These are phyloP conservation scores for Belonocnema kinseyi DNA, from an alignment of 1,140 invertebrate species.

Conservation along the genomic window DNA sequence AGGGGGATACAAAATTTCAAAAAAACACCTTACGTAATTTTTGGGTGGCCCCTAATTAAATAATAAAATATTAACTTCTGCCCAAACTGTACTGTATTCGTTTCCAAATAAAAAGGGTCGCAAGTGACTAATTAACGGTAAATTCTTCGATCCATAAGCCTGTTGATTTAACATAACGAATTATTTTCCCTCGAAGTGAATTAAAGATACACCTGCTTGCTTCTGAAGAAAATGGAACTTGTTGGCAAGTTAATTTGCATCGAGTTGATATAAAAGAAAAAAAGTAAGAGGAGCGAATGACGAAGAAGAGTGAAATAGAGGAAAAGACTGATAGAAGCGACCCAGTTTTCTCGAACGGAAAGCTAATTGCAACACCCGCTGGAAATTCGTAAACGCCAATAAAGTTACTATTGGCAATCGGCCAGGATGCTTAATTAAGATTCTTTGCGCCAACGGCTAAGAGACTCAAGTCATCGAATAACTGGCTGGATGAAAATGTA, in stretches of 20 bases:
- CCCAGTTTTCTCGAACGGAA: not conserved
- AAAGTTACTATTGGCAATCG: not conserved
- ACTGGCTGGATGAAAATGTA: not conserved
- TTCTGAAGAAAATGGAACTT: not conserved
- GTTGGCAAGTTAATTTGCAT: not conserved
- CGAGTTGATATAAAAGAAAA: not conserved
- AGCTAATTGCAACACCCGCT: not conserved
- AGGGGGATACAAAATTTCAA: no score
- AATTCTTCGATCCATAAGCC: no score
- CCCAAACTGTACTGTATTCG: no score
- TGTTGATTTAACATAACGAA: no score
- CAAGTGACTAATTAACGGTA: no score
- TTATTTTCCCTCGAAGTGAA: no score
- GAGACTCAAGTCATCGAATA: not conserved
- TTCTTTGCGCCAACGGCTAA: no score
- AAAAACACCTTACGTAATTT: no score
- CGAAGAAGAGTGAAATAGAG: not conserved
- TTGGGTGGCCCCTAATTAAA: no score
- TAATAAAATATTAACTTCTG: no score
- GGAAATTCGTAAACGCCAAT: not conserved
- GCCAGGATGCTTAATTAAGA: not conserved
- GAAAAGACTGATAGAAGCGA: constrained; percentile 1
- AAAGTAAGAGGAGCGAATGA: not conserved
- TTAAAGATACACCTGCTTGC: no score
- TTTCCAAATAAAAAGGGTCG: no score